phyloP scores from a whole-genome alignment of 2,113 vertebrate species.

The Eclectus roratus region DNA sequence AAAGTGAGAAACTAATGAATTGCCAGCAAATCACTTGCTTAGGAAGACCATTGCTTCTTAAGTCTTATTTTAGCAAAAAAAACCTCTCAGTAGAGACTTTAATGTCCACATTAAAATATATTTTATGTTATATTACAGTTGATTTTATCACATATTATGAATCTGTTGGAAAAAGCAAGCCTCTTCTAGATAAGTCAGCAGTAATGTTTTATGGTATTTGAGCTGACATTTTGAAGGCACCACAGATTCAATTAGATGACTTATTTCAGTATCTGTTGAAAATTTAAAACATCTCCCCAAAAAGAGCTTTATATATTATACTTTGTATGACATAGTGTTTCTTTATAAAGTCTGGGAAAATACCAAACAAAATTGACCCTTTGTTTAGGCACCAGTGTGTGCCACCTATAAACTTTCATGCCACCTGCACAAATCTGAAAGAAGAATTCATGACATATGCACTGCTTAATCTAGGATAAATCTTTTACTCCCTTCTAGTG shows the following conservation, averaged over 20 bases:
- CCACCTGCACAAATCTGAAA: slow-evolving; percentile 29
- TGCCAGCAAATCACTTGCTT: not conserved
- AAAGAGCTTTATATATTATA: not conserved
- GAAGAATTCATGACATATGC: slow-evolving; percentile 20
- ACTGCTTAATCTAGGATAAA: slow-evolving; percentile 5
- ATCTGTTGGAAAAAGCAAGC: not conserved
- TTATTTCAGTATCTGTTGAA: slow-evolving; percentile 30
- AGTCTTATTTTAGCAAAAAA: not conserved
- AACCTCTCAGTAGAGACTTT: not conserved
- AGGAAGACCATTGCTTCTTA: not conserved
- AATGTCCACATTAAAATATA: not conserved
- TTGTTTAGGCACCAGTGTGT: not conserved
- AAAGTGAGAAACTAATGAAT: not conserved
- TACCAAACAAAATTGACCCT: not conserved
- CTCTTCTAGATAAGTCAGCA: slow-evolving; percentile 14
- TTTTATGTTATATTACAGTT: not conserved
- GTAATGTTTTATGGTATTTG: slow-evolving; percentile 20
- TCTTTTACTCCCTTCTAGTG: slow-evolving; percentile 16
- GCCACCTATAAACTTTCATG: not conserved
- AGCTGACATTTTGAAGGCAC: slow-evolving; percentile 38
- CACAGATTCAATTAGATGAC: slow-evolving; percentile 49
- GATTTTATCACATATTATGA: not conserved
- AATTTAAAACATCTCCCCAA: not conserved
- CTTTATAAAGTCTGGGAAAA: slow-evolving; percentile 3
- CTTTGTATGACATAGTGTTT: not conserved